phyloP scores from a whole-genome alignment of 2,113 vertebrate genomes.

The Melanostigma gelatinosum region DNA sequence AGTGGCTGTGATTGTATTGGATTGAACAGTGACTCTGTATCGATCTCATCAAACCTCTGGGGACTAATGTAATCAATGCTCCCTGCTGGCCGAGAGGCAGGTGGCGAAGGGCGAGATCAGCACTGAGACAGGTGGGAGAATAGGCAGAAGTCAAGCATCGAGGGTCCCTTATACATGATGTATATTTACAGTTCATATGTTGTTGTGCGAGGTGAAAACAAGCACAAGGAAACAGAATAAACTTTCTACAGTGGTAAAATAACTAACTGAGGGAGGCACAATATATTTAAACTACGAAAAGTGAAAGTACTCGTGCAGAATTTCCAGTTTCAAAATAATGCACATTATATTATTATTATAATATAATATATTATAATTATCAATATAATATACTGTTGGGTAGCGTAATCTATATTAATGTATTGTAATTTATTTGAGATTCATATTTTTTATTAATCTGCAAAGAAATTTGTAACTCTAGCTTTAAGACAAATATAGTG shows the following conservation, averaged over 20 bases:
- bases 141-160: conserved; percentile 15
- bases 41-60: conserved; percentile 91
- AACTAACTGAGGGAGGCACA: not conserved
- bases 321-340: not conserved
- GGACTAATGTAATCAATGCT: conserved; percentile 90
- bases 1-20: conserved; percentile 93
- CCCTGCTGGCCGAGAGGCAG: conserved; percentile 77
- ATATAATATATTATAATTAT: not conserved
- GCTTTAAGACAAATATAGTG: not conserved
- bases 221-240: not conserved
- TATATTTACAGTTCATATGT: conserved; percentile 15
- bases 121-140: conserved; percentile 51
- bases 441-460: not conserved
- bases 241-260: not conserved
- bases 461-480: not conserved
- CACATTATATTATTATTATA: not conserved
- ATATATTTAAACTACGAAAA: not conserved
- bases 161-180: not conserved
- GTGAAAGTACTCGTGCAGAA: not conserved
- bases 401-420: not conserved
- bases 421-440: not conserved
- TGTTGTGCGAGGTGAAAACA: not conserved
- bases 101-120: conserved; percentile 83
- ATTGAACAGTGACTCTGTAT: conserved; percentile 94
- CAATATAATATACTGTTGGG: not conserved